Evolutionary conservation across 92 coral and sea anemone species (phyloP).

Genomic region (Paragorgia papillata): DNA sequence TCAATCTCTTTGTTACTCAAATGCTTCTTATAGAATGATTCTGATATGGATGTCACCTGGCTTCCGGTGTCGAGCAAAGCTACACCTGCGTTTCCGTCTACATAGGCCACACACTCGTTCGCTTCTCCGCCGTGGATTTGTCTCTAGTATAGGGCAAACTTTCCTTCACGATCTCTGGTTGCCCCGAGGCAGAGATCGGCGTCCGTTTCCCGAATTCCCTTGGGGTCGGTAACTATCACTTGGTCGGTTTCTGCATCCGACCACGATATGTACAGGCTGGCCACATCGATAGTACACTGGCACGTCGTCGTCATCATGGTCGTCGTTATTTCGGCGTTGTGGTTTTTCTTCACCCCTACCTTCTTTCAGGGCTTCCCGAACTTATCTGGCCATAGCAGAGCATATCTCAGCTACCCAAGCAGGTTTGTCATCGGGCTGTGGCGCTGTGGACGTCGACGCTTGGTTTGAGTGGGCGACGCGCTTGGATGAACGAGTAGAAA

Average conservation of each 20-base stretch:
- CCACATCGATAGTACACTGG: constrained; percentile 58
- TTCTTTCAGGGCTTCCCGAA: background rate
- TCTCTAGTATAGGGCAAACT: constrained; percentile 21
- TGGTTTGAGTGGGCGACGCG: background rate
- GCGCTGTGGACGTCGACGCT: background rate
- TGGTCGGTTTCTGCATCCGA: constrained; percentile 47
- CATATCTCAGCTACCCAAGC: constrained; percentile 39
- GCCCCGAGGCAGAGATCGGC: constrained; percentile 50
- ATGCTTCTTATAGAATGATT: constrained; percentile 30
- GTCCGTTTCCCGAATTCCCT: constrained; percentile 45
- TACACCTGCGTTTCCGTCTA: constrained; percentile 46
- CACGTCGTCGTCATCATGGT: background rate
- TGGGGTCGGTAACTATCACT: constrained; percentile 25
- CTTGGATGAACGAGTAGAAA: background rate
- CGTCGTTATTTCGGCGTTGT: background rate
- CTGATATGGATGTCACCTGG: constrained; percentile 47
- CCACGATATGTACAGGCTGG: constrained; percentile 46
- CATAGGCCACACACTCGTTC: constrained; percentile 44
- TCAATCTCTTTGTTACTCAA: constrained; percentile 15
- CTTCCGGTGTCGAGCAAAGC: constrained; percentile 61
- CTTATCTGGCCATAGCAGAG: constrained; percentile 7
- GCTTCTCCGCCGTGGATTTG: constrained; percentile 33
- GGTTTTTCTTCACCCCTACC: background rate
- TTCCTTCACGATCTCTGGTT: constrained; percentile 42
- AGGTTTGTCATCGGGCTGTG: background rate